Evolutionary conservation across 2,113 vertebrate species (phyloP), one percentile per base, ranked within the genome.

Genomic region (Lycaon pictus): DNA sequence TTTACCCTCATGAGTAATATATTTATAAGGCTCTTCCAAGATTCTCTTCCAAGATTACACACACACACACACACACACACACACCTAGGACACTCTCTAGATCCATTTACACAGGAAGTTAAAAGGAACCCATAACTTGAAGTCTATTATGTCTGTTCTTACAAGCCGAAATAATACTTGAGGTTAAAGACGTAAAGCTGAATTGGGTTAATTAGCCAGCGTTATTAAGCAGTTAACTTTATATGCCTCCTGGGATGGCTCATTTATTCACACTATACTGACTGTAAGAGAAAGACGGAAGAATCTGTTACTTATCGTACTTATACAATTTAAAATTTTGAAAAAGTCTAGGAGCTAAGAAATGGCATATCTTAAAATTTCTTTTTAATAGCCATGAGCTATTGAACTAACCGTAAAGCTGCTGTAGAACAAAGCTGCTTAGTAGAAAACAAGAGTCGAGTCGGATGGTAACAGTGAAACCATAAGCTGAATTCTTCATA

Each of bases 131-230:
- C 37, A 51, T 60, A 96, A 51, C 11, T 79, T 37, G 56, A 67
- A n/a, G 25, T 60, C 74, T 77, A 69, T 58, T 53, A 35, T 20
- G 55, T 65, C 22, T 92, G 17, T 81, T 69, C 23, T 76, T 93
- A 19, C 20, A 95, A 96, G 25, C 22, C 87, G 37, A 96, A 97
- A 80, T 32, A 94, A 43, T 94, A 29, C 5, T 77, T 93, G 83
- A n/a, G 0, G 9, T 76, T 67, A 69, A 93, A 32, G 53, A 93
- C 97, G 88, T 37, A 82, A 94, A 91, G 94, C 4, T 8, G 43
- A 93, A 90, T 82, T 74, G 65, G 3, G 20, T 63, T 88, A 90
- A 79, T 83, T 92, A 79, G 10, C 23, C 17, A 58, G 37, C 62
- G 32, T 71, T 55, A 63, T 23, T 62, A 76, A 88, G 27, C 12